Conservation (phyloP, 2,113 vertebrate genomes). For the Apteryx owenii region DNA sequence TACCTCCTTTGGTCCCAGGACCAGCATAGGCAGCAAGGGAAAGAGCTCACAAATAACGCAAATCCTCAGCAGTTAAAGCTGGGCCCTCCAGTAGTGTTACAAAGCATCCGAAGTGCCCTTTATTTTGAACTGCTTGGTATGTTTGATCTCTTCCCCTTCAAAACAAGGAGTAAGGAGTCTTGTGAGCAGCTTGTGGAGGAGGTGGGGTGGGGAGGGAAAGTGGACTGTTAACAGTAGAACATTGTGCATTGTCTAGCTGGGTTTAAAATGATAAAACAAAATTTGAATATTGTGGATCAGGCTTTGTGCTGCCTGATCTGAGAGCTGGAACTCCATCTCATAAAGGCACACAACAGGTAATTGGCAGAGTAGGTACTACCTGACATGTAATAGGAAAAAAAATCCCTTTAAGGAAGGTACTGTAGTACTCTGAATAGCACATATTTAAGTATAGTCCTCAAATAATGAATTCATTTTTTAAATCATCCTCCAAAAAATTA, state of each 20-base stretch:
- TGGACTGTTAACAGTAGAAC: background rate
- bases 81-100: background rate
- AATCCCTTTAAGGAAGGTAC: background rate
- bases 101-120: background rate
- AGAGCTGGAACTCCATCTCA: background rate
- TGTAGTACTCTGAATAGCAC: background rate
- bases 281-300: background rate
- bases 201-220: background rate
- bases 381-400: background rate
- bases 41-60: background rate
- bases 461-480: background rate
- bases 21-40: background rate
- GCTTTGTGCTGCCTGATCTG: background rate
- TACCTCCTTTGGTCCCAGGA: background rate
- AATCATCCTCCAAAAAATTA: conserved; percentile 16
- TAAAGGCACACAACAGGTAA: background rate
- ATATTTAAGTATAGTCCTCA: background rate
- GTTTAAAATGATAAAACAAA: background rate
- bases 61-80: background rate
- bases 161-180: background rate
- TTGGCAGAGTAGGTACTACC: background rate
- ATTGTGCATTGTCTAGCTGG: accelerated
- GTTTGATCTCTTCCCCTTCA: background rate
- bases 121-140: background rate
- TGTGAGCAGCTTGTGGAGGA: background rate